Percentiles rank a stretch among this genome's conserved stretches.
phyloP scores from a whole-genome alignment of 1,140 invertebrate species.

The Zaprionus tsacasi region DNA sequence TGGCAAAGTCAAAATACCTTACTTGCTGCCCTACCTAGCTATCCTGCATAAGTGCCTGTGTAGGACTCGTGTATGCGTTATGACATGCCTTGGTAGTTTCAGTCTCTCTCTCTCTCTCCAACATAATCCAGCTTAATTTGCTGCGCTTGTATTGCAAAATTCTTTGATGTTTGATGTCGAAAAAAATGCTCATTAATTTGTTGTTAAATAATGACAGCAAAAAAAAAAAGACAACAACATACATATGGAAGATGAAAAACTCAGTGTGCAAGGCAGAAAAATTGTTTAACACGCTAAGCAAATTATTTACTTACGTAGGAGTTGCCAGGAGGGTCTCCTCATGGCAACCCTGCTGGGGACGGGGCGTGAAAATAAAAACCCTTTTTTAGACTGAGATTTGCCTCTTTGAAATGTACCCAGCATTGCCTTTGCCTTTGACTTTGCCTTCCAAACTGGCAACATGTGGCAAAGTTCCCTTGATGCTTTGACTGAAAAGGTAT shows the following conservation, averaged over 20 bases:
- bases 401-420: slow-evolving; percentile 19
- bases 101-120: slow-evolving; percentile 21
- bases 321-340: slow-evolving; percentile 15
- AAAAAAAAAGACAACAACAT: slow-evolving; percentile 19
- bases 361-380: slow-evolving; percentile 32
- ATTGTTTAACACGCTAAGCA: slow-evolving; percentile 44
- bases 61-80: not conserved
- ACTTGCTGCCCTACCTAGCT: not conserved
- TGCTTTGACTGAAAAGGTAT: not conserved
- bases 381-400: slow-evolving; percentile 28
- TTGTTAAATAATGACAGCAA: slow-evolving; percentile 33
- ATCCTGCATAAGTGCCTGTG: slow-evolving; percentile 6
- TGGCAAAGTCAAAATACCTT: not conserved
- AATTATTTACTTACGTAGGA: slow-evolving; percentile 52
- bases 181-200: slow-evolving; percentile 65
- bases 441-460: slow-evolving; percentile 12
- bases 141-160: slow-evolving; percentile 45
- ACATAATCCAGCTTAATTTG: slow-evolving; percentile 71
- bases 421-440: slow-evolving; percentile 21
- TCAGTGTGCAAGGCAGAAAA: slow-evolving; percentile 28
- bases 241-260: slow-evolving; percentile 3
- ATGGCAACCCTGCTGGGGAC: slow-evolving; percentile 15
- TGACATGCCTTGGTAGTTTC: slow-evolving; percentile 38
- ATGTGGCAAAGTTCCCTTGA: slow-evolving; percentile 41
- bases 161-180: slow-evolving; percentile 60